Evolutionary conservation across 1,140 invertebrate genomes (phyloP), one percentile per base, ranked within the genome.

Genomic region (Lepidurus couesii): DNA sequence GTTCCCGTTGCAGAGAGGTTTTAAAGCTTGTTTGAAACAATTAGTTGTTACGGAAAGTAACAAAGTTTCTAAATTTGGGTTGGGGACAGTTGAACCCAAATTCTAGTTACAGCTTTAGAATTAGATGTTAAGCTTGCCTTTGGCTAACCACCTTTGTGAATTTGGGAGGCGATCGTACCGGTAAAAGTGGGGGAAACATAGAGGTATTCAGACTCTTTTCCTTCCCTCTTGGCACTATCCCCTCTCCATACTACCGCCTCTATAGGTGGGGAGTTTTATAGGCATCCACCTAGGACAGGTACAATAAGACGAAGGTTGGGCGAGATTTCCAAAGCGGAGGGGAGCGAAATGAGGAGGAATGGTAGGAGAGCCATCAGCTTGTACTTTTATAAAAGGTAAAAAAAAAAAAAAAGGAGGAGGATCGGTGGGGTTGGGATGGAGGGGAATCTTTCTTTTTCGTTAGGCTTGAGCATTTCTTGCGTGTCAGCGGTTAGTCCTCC

Each of bases 391-490:
- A 65, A 65, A 65, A 65, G 53, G 53, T 65, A 65, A 65, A 65
- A 65, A 65, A 16, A n/a, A n/a, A n/a, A n/a, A n/a, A n/a, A n/a
- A n/a, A n/a, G n/a, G n/a, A 65, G 53, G 53, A 21, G 53, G 16
- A 13, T 65, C 16, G 53, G 53, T 65, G 53, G 53, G 21, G 53
- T 65, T 65, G 8, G 53, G 13, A 21, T 13, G 53, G 53, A 11
- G n/a, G 53, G 53, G 16, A 65, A 21, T 65, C 53, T 65, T 65
- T 65, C 53, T 65, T 65, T 65, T 65, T 65, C 53, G 53, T 65
- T 65, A 65, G 53, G 53, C 53, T 65, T 65, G 53, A 65, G 53
- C 53, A 65, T 13, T 65, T 65, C 53, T 65, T 65, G 53, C 53
- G n/a, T 65, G 53, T 65, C 53, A 13, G 53, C 53, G 16, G 53